Conservation (phyloP, 64 coral and sea anemone genomes). For the Astreopora myriophthalma region DNA sequence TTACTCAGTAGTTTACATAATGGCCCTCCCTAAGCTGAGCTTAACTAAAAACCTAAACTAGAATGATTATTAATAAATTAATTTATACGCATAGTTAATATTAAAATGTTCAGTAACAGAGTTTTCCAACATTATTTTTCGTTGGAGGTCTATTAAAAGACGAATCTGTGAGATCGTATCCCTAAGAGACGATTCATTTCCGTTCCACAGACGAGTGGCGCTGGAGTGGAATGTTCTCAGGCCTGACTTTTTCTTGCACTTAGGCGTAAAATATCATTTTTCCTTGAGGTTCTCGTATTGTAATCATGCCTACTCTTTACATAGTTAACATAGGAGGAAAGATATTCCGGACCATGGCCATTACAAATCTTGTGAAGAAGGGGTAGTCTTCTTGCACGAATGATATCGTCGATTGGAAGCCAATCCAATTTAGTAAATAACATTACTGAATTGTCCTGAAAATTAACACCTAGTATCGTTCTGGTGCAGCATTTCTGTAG, state of each 20-base stretch:
- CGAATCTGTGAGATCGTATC: neutral
- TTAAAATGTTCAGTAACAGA: conserved; percentile 5
- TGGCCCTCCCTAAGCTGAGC: neutral
- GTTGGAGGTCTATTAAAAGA: neutral
- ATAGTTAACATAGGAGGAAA: neutral
- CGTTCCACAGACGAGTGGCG: neutral
- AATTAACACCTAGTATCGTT: neutral
- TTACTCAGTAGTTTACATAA: neutral
- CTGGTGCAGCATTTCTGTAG: neutral
- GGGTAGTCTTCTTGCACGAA: too few species aligned
- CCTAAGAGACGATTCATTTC: neutral
- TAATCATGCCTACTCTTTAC: conserved; percentile 2
- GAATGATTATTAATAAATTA: neutral
- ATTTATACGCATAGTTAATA: neutral
- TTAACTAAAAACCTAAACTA: neutral
- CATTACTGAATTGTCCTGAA: neutral
- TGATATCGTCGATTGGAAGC: neutral
- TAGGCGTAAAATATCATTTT: neutral
- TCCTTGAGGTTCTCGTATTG: neutral
- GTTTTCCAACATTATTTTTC: neutral
- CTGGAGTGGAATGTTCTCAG: conserved; percentile 1
- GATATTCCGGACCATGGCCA: neutral
- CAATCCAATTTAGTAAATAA: neutral
- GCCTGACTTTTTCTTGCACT: neutral
- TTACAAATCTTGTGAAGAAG: too few species aligned